A percentile compares a stretch with the other conserved stretches of the same genome.
Evolutionary conservation across 1,140 invertebrate genomes (phyloP).

Genomic region (Watersipora subatra): DNA sequence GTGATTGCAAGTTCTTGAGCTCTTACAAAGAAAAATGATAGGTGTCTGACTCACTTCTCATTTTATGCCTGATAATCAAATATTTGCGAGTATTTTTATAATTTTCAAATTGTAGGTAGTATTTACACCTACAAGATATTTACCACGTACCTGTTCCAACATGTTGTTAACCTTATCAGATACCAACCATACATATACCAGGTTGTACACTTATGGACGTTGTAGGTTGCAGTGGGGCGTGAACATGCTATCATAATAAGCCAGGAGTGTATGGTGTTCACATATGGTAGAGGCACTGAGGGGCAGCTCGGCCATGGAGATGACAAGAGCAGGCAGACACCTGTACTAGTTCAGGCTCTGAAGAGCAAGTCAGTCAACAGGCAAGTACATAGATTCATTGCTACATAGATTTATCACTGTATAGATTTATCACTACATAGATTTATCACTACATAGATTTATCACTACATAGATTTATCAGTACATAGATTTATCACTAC

Average conservation of each 20-base stretch:
- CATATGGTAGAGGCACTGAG: constrained; percentile 55
- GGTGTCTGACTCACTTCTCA: too few species aligned
- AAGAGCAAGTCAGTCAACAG: constrained; percentile 49
- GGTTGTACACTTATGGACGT: too few species aligned
- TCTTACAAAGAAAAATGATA: too few species aligned
- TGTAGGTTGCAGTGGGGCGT: constrained; percentile 48
- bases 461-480: constrained; percentile 5
- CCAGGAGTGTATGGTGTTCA: constrained; percentile 51
- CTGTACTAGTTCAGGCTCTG: constrained; percentile 47
- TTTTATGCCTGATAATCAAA: too few species aligned
- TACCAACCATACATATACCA: too few species aligned
- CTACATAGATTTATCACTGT: background rate
- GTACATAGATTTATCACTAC: constrained; percentile 3
- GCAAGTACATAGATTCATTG: constrained; percentile 30
- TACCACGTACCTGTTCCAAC: background rate
- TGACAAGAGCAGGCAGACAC: constrained; percentile 44
- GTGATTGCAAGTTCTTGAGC: too few species aligned
- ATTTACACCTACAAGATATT: background rate
- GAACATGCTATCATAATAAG: constrained; percentile 58
- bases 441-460: background rate
- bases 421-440: background rate
- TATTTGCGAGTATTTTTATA: too few species aligned
- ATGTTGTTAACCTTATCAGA: background rate
- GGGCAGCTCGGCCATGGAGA: constrained; percentile 57
- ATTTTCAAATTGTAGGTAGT: background rate